phyloP scores from a whole-genome alignment of 2,113 vertebrate species.

The Odocoileus virginianus region DNA sequence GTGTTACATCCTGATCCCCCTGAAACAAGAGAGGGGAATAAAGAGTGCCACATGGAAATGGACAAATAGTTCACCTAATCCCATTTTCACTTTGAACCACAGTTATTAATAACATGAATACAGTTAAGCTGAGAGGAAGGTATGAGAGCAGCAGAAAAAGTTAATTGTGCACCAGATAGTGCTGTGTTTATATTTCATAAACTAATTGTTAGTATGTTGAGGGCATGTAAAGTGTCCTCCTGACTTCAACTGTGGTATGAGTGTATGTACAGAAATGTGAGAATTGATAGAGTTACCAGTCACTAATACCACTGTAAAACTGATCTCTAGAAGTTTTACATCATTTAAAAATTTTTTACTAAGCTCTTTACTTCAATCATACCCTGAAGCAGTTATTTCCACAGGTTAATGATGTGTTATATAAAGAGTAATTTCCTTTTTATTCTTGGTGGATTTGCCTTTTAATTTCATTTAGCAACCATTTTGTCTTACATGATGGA shows the following conservation, averaged over 20 bases:
- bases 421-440: slow-evolving; percentile 52
- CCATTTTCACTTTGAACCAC: not conserved
- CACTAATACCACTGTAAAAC: not conserved
- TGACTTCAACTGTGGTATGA: not conserved
- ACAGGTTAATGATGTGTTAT: slow-evolving; percentile 44
- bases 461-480: slow-evolving; percentile 59
- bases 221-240: not conserved
- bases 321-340: slow-evolving; percentile 19
- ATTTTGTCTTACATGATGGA: slow-evolving; percentile 39
- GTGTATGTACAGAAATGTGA: not conserved
- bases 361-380: slow-evolving; percentile 4
- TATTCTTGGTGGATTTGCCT: slow-evolving; percentile 45
- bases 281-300: not conserved
- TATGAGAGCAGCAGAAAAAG: not conserved
- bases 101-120: not conserved
- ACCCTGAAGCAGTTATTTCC: slow-evolving; percentile 22
- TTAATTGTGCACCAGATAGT: not conserved
- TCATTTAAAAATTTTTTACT: slow-evolving; percentile 18
- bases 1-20: not conserved
- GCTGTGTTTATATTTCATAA: not conserved
- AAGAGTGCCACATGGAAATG: not conserved
- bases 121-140: not conserved
- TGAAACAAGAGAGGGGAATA: not conserved
- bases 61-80: not conserved
- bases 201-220: not conserved